Evolutionary conservation across 1,140 invertebrate species (phyloP), one percentile per base, ranked within the genome.

Genomic region (Aphaenogaster rudis): DNA sequence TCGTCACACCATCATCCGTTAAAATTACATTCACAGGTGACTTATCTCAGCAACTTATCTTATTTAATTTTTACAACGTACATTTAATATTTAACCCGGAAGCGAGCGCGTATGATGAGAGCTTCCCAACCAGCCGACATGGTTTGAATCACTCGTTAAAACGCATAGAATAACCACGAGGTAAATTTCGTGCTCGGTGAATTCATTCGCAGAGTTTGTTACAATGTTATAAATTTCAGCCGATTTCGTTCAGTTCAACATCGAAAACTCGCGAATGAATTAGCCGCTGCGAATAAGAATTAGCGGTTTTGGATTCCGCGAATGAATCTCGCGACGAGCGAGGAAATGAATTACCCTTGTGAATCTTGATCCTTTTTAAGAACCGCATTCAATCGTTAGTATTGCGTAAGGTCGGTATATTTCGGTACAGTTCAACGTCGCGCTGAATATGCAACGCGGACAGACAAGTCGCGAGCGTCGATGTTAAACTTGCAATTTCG

Each of bases 51-150:
- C 8, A 69, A 69, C 15, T 36, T 63, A 52, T 66, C 50, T 71
- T 15, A 84, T 84, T 74, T 61, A 84, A 84, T 84, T 84, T 84
- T 82, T 74, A 82, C 67, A 36, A 45, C 11, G 13, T 39, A 81
- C 5, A 9, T 36, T 84, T 74, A 84, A 84, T 74, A 63, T 63
- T 76, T 63, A 84, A 61, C 13, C n/a, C 28, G 9, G n/a, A 54
- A 63, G 3, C 2, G n/a, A 5, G 28, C 61, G 33, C 13, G 7
- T 59, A 33, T 39, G 48, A 84, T 36, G 52, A 48, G 17, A 63
- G 13, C 69, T 50, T 74, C 21, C n/a, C 17, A 5, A 39, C 39
- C 15, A 21, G 15, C 7, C n/a, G 48, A 54, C 63, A 3, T 36
- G 54, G 11, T 74, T 28, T 74, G n/a, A 84, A 74, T 74, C 69